These are phyloP conservation scores for Prinia subflava DNA, from an alignment of 2,113 vertebrate genomes.

Conservation along the genomic window DNA sequence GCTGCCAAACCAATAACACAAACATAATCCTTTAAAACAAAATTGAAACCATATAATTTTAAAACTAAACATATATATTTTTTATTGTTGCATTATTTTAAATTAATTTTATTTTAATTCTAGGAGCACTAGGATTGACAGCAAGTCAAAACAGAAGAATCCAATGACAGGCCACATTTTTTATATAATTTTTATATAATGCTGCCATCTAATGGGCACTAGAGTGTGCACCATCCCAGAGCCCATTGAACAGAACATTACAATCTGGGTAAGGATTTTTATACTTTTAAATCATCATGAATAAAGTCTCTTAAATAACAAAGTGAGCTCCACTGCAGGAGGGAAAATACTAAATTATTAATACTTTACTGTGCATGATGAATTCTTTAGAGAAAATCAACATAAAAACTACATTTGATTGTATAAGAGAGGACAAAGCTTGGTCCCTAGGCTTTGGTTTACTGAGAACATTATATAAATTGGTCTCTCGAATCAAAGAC, in stretches of 20 bases:
- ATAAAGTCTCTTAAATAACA: not conserved
- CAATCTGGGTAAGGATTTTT: not conserved
- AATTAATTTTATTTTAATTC: not conserved
- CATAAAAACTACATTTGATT: not conserved
- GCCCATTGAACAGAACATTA: not conserved
- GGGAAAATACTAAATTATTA: not conserved
- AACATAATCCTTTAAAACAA: not conserved
- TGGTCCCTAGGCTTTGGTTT: not conserved
- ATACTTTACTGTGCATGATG: not conserved
- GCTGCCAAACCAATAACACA: not conserved
- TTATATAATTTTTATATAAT: not conserved
- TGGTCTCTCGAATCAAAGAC: not conserved
- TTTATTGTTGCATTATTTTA: not conserved
- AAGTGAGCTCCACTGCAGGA: not conserved
- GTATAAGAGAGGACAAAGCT: not conserved
- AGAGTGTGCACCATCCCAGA: not conserved
- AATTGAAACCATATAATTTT: not conserved
- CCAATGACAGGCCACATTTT: not conserved
- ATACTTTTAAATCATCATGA: not conserved
- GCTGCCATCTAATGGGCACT: conserved; percentile 34
- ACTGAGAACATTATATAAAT: not conserved
- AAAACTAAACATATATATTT: not conserved
- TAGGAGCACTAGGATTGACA: not conserved
- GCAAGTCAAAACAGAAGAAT: not conserved
- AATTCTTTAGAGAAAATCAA: not conserved